These are phyloP conservation scores for Noctua janthina DNA, from an alignment of 2,888 invertebrate species.

Conservation along the genomic window DNA sequence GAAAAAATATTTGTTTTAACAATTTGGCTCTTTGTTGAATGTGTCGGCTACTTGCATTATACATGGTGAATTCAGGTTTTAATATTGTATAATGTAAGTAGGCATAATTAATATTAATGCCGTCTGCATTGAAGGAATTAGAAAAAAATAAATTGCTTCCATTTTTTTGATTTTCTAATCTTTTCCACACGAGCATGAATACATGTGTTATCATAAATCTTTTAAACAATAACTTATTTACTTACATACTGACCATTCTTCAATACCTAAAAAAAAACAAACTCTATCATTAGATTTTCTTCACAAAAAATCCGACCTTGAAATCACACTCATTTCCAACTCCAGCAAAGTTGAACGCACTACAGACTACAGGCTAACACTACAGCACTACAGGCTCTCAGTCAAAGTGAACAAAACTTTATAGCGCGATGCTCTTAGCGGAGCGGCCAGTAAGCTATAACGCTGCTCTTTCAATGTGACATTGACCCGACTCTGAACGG, in stretches of 20 bases:
- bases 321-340: conserved; percentile 29
- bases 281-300: not conserved
- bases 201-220: not conserved
- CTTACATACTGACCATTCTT: not conserved
- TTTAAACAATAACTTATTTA: not conserved
- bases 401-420: conserved; percentile 72
- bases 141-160: too few species aligned
- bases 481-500: conserved; percentile 63
- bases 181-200: not conserved
- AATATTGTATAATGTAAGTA: too few species aligned
- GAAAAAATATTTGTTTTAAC: not conserved
- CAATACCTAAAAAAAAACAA: not conserved
- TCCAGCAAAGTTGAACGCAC: conserved; percentile 51
- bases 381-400: conserved; percentile 42
- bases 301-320: conserved; percentile 1
- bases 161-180: not conserved
- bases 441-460: conserved; percentile 64
- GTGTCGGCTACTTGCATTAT: too few species aligned
- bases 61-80: too few species aligned
- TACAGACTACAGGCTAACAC: conserved; percentile 47
- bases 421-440: conserved; percentile 75
- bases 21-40: not conserved
- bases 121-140: not conserved
- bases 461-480: conserved; percentile 66
- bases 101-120: not conserved